Base-by-base conservation (phyloP, 2,888 invertebrate genomes). In the Drosophila kokeensis region DNA sequence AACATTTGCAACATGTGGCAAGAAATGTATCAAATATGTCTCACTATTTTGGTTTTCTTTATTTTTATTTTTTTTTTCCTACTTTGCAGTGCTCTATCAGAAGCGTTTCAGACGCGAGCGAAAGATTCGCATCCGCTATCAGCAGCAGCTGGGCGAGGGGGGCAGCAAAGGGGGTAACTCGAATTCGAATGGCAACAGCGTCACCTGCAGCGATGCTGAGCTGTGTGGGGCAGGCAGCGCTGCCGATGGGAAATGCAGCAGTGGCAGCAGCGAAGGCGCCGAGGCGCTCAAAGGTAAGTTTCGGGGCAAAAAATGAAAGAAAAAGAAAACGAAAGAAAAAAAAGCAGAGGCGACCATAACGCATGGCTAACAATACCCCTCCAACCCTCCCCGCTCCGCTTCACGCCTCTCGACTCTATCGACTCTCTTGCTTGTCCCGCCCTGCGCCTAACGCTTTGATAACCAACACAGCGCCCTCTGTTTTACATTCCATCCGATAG, bases 21-120 rank as follows among this genome's bases (percentile, higher is more conserved):
- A 2, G 21, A 45, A 15, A 8, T 21, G 4, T 7, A 8, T 8
- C 4, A 24, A 8, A 15, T 4, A 2, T 45, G 13, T 8, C 15
- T 15, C 7, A 21, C 4, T 13, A 0, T 21, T 21, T 4, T 7
- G 2, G 15, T 0, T 40, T 8, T 21, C 29, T 18, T n/a, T 32
- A 18, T 36, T 34, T 21, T 4, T 10, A 10, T 36, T 34, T 21
- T 4, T 10, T 10, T 49, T 11, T 40, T n/a, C 0, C 27, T 0
- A 2, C 4, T 36, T 48, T 94, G 27, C 95, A 98, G 98, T 96
- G 76, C 94, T 97, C 92, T 97, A 97, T 93, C 98, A 98, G 93
- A 98, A 98, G 93, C 95, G 98, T 75, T 95, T 98, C 94, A 96
- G 98, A 94, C 96, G 97, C 90, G 98, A 98, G 92, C 95, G 96